phyloP scores from a whole-genome alignment of 2,113 vertebrate species.

The Regulus satrapa region DNA sequence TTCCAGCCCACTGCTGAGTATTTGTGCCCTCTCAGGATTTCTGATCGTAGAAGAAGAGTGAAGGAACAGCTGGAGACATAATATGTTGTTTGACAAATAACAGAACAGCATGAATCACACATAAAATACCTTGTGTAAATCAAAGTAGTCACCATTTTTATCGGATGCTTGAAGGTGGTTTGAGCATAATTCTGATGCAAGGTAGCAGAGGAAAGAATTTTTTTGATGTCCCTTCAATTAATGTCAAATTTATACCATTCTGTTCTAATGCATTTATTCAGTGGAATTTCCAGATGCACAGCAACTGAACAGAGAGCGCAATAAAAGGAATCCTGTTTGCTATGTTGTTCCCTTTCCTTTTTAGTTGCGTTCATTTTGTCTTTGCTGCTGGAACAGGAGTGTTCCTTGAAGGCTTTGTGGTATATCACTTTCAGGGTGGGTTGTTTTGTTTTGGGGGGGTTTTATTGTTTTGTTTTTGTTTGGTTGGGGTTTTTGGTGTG shows the following conservation, averaged over 20 bases:
- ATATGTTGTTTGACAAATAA: neutral
- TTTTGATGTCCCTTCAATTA: neutral
- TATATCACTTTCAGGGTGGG: rapidly evolving
- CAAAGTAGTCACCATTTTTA: neutral
- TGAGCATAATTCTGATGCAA: neutral
- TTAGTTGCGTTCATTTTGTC: neutral
- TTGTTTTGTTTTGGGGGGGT: neutral
- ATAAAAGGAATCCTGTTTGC: neutral
- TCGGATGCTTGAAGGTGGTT: neutral
- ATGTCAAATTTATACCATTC: neutral
- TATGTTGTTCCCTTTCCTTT: neutral
- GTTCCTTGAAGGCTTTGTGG: neutral
- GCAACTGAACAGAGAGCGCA: neutral
- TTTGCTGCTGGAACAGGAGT: neutral
- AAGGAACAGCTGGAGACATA: neutral
- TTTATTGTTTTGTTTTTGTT: neutral
- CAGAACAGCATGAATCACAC: neutral
- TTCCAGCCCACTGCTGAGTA: neutral
- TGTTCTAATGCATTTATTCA: neutral
- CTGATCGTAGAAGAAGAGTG: neutral
- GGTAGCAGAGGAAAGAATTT: neutral
- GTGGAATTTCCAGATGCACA: neutral
- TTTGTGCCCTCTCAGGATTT: neutral
- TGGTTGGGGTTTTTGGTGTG: neutral
- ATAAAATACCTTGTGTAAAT: neutral